Base-by-base conservation (phyloP, 1,140 invertebrate genomes). In the Bombyx mori region DNA sequence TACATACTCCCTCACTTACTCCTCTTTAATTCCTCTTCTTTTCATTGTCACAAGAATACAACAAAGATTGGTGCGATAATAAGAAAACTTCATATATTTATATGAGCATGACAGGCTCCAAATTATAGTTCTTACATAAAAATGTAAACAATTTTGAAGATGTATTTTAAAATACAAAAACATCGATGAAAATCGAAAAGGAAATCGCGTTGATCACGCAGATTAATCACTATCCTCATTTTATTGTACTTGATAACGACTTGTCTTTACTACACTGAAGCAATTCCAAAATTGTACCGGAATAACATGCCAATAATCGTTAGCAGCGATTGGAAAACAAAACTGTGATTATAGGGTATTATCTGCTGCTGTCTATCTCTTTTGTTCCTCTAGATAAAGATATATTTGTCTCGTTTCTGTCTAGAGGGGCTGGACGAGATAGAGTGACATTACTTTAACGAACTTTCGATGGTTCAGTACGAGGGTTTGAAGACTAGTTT, bases 251-350 rank as follows among this genome's bases (percentile, higher is more conserved):
- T 83, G 61, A 67, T 75, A 86, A 86, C 81, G 77, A 86, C 80
- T 83, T 82, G 65, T 75, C 77, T 77, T 69, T 46, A 45, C n/a
- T 73, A 68, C 73, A 83, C 72, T 85, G 81, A 86, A 85, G 78
- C 80, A 79, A 86, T 86, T 86, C 79, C 71, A 81, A 79, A 83
- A 81, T 81, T 76, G 82, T 75, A 67, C 71, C 78, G 78, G 77
- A 87, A 89, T 86, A 87, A 87, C 86, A 88, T 77, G 83, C 84
- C 86, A 89, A 89, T 89, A 89, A 89, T 86, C 86, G 88, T 89
- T 89, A 86, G 77, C 76, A 79, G 77, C 85, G 86, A 89, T 89
- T 88, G 88, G 88, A 89, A 89, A 89, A 89, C 88, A 89, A 89
- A 88, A 89, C 79, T 89, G 85, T 88, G 88, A 89, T 89, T 88